These are phyloP conservation scores for Antheraea assamensis DNA, from an alignment of 2,888 invertebrate genomes.

Conservation along the genomic window DNA sequence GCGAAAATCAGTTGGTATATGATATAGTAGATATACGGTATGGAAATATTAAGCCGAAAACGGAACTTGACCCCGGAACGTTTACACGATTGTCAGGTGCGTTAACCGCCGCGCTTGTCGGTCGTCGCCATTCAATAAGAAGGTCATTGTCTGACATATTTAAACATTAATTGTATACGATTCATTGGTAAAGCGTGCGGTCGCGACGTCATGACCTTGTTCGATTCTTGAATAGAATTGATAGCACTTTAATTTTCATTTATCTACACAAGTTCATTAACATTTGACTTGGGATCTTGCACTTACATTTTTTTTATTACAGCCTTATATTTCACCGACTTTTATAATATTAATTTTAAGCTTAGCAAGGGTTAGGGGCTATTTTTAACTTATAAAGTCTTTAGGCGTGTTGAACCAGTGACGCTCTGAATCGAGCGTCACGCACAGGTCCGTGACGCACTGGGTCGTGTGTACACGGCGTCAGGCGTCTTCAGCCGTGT, in stretches of 20 bases:
- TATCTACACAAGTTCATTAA: background rate
- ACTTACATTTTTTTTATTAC: background rate
- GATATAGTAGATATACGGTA: too few species aligned
- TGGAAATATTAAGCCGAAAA: background rate
- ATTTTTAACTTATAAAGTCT: too few species aligned
- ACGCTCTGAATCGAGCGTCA: too few species aligned
- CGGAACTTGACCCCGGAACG: constrained; percentile 13
- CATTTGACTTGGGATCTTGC: background rate
- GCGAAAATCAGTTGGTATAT: too few species aligned
- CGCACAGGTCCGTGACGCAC: too few species aligned
- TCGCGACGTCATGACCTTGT: constrained; percentile 12
- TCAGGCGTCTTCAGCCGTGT: too few species aligned
- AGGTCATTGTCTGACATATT: constrained; percentile 16
- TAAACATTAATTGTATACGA: constrained; percentile 2
- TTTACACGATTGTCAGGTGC: constrained; percentile 7
- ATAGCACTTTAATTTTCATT: constrained; percentile 2
- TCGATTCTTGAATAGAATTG: background rate
- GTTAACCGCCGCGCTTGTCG: constrained; percentile 9
- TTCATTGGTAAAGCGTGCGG: background rate
- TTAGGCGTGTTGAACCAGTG: too few species aligned
- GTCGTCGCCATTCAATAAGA: constrained; percentile 11
- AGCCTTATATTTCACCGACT: background rate
- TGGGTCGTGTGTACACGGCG: too few species aligned
- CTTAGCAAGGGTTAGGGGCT: background rate
- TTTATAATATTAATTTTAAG: background rate